A percentile compares a stretch with the other conserved stretches of the same genome.
Evolutionary conservation across 2,113 vertebrate species (phyloP).

Genomic region (Rafetus swinhoei): DNA sequence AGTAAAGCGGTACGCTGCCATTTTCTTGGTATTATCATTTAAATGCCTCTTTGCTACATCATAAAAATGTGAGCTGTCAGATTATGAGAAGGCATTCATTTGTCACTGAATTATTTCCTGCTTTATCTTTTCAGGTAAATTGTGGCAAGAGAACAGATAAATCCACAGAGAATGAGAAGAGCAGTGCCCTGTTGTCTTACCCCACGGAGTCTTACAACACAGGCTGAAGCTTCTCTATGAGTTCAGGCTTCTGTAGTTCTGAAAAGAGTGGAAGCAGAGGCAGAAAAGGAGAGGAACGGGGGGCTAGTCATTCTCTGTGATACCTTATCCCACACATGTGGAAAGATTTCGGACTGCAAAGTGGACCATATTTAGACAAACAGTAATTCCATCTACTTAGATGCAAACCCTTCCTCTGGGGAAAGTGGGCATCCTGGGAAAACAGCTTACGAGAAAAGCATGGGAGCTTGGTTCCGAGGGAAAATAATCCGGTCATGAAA

Average conservation of each 20-base stretch:
- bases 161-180: fast-evolving
- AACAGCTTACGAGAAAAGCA: not conserved
- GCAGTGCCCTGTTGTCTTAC: not conserved
- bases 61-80: slow-evolving; percentile 49
- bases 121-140: slow-evolving; percentile 18
- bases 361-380: not conserved
- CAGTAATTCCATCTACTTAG: not conserved
- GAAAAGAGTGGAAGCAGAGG: not conserved
- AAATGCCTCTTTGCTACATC: slow-evolving; percentile 73
- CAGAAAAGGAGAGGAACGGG: not conserved
- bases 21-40: slow-evolving; percentile 73
- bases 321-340: not conserved
- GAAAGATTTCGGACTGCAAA: not conserved
- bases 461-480: not conserved
- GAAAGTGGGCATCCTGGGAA: not conserved
- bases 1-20: slow-evolving; percentile 63
- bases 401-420: not conserved
- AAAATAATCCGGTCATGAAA: not conserved
- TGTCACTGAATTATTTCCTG: slow-evolving; percentile 46
- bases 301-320: fast-evolving
- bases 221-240: not conserved
- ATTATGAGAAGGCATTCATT: slow-evolving; percentile 51
- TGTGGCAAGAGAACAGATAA: not conserved
- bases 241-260: fast-evolving
- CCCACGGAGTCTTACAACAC: not conserved